phyloP scores from a whole-genome alignment of 2,797 vertebrate species.

The Sciurus carolinensis region DNA sequence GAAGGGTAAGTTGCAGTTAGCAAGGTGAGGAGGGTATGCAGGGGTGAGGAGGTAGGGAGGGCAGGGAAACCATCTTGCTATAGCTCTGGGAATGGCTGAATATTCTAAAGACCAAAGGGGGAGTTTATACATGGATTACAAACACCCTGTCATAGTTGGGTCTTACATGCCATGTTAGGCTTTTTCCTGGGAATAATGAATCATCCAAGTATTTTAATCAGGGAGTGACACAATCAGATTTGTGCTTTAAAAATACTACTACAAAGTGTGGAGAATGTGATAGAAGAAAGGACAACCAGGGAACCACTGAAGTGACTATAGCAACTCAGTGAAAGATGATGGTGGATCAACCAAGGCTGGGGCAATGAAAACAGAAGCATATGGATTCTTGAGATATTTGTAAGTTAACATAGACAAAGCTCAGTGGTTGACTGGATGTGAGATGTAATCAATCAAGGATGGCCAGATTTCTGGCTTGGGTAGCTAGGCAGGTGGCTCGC shows the following conservation, averaged over 20 bases:
- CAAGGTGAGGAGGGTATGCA: neutral
- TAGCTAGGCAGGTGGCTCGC: neutral
- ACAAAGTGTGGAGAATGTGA: neutral
- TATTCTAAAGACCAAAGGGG: neutral
- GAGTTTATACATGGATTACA: neutral
- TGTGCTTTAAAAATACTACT: slow-evolving; percentile 61
- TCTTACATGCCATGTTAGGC: neutral
- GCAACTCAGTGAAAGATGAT: neutral
- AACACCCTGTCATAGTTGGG: neutral
- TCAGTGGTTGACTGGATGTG: neutral
- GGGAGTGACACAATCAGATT: neutral
- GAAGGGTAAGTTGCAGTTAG: neutral
- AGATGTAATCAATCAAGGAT: neutral
- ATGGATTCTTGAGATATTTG: neutral
- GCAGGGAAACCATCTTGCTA: neutral
- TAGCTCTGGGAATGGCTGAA: neutral
- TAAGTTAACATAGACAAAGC: neutral
- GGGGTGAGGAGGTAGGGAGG: no score
- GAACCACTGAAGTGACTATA: neutral
- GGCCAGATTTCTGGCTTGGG: neutral
- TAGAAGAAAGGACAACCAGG: neutral
- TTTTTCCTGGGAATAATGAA: slow-evolving; percentile 30
- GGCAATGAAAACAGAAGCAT: neutral
- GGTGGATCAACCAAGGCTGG: neutral
- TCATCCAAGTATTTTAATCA: neutral